Evolutionary conservation across 1,140 invertebrate genomes (phyloP), one percentile per base, ranked within the genome.

Genomic region (Aphis craccivora): DNA sequence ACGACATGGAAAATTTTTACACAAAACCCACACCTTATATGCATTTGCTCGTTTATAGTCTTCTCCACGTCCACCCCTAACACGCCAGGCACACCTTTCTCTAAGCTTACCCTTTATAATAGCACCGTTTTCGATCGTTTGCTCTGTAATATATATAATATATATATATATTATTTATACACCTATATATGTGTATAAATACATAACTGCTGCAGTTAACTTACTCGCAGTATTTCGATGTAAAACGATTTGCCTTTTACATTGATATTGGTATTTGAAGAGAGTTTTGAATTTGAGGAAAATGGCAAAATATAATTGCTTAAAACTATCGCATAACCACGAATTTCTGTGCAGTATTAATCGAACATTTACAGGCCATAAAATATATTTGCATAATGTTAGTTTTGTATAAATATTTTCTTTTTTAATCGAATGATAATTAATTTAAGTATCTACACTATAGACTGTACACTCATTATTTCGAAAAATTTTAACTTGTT

Each of bases 1-100:
- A 91, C 90, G 90, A 91, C 43, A n/a, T 9, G 60, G 45, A 60
- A 4, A 91, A 91, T 76, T 91, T 91, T 91, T 76, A 45, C 90
- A 30, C 55, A 23, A 60, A 67, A 43, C 89, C 55, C 48, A 25
- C 37, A 48, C 37, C 88, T 40, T 90, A n/a, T 91, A 91, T 53
- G 20, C 43, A 81, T 92, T 92, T n/a, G 37, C 60, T 76, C 90
- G 90, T 91, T 91, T 91, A 91, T 40, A 30, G 60, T 30, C 2
- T 22, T 53, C 43, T 48, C 76, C 76, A 5, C 40, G 30, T 43
- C 60, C 60, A 48, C 23, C 60, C 2, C 30, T 48, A 51, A 40
- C 51, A 37, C 9, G 14, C 60, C 60, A 76, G n/a, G 60, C 30
- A n/a, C 60, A n/a, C n/a, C 60, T n/a, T 76, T 18, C 60, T n/a